phyloP scores from a whole-genome alignment of 2,113 vertebrate genomes.

The Lepus timidus region DNA sequence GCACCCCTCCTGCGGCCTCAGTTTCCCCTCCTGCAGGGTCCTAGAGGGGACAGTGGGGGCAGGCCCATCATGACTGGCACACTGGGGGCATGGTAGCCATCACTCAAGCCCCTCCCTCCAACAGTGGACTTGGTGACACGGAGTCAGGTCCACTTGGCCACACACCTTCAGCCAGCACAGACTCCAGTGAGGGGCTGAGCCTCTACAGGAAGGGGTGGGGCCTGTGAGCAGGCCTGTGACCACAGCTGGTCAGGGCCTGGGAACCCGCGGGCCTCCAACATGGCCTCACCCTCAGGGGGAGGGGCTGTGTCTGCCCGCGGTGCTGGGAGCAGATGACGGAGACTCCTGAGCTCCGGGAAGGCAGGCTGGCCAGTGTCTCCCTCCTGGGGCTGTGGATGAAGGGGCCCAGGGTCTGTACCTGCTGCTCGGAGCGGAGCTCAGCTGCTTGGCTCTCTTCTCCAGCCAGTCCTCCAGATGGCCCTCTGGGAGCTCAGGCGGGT shows the following conservation, averaged over 20 bases:
- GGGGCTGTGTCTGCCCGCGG: not conserved
- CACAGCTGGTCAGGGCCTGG: not conserved
- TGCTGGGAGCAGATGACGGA: not conserved
- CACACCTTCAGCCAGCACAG: not conserved
- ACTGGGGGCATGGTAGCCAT: not conserved
- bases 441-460: conserved; percentile 91
- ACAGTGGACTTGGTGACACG: not conserved
- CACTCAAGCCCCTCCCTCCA: not conserved
- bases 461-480: conserved; percentile 93
- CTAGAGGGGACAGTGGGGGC: not conserved
- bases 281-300: not conserved
- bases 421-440: conserved; percentile 84
- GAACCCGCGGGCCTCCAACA: rapidly evolving
- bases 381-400: rapidly evolving
- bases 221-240: not conserved
- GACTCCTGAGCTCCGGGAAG: not conserved
- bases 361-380: not conserved
- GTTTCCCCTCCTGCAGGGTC: not conserved
- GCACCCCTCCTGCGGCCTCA: not conserved
- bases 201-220: not conserved
- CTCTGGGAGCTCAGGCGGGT: conserved; percentile 75
- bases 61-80: not conserved
- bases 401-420: conserved; percentile 85
- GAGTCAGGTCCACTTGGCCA: conserved; percentile 45
- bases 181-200: not conserved